Percentiles rank a stretch among this genome's conserved stretches.
phyloP scores from a whole-genome alignment of 2,888 invertebrate species.

The Baccha elongata region DNA sequence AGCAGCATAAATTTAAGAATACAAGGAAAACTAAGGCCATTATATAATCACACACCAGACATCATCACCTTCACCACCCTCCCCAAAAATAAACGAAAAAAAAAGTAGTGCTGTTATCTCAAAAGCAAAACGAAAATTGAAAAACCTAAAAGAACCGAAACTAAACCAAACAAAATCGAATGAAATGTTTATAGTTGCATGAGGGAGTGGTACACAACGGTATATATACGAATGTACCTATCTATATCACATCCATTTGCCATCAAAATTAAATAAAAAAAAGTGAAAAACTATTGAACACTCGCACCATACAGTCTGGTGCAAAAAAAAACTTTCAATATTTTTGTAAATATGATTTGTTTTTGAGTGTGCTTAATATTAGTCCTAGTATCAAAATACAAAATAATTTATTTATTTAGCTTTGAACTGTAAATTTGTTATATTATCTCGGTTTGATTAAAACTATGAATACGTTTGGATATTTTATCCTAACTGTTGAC shows the following conservation, averaged over 20 bases:
- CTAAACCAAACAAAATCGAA: constrained; percentile 32
- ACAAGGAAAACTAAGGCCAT: constrained; percentile 38
- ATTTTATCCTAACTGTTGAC: too few species aligned
- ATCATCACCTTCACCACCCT: constrained; percentile 19
- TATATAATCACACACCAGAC: constrained; percentile 56
- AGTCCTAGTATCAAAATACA: too few species aligned
- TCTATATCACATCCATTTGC: neutral
- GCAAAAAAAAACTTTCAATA: constrained; percentile 13
- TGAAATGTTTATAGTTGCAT: constrained; percentile 49
- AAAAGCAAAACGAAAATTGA: constrained; percentile 34
- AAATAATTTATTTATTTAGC: too few species aligned
- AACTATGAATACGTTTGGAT: too few species aligned
- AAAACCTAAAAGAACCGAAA: constrained; percentile 25
- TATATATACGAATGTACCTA: neutral
- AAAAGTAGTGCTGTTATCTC: constrained; percentile 23
- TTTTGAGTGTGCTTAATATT: too few species aligned
- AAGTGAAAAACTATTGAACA: constrained; percentile 50
- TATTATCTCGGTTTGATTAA: neutral
- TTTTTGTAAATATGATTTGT: too few species aligned
- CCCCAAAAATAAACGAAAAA: constrained; percentile 9
- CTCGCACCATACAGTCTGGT: constrained; percentile 15
- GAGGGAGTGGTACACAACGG: constrained; percentile 59
- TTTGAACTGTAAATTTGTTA: neutral
- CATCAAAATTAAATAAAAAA: constrained; percentile 32
- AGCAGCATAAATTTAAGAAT: neutral